Conservation (phyloP, 1,140 invertebrate species). For the Bombus confusus region DNA sequence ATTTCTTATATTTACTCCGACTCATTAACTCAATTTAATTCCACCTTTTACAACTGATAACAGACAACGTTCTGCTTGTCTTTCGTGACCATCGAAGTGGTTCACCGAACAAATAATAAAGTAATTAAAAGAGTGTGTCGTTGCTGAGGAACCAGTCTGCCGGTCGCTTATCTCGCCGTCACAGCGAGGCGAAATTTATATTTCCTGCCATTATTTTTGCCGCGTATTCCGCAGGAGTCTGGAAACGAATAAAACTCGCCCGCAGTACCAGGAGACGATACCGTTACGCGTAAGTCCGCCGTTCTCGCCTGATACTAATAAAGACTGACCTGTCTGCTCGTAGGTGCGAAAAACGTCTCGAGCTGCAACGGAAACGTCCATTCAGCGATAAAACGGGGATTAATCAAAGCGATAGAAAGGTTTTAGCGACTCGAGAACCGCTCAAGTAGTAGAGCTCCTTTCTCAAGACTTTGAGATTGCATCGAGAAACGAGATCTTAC, state of each 20-base stretch:
- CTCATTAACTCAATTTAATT: neutral
- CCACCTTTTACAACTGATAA: neutral
- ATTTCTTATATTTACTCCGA: neutral
- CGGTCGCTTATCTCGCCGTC: constrained; percentile 30
- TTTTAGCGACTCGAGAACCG: neutral
- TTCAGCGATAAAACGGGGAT: constrained; percentile 28
- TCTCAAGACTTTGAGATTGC: neutral
- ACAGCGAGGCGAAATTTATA: constrained; percentile 27
- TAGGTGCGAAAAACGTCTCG: constrained; percentile 29
- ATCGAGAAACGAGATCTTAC: neutral
- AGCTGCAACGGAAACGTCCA: neutral
- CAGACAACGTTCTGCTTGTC: neutral
- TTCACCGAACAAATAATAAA: constrained; percentile 30
- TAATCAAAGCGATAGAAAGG: constrained; percentile 1
- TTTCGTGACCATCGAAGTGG: no score
- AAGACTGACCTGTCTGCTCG: neutral
- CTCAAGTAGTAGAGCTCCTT: neutral
- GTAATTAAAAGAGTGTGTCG: constrained; percentile 44
- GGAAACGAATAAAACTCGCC: neutral
- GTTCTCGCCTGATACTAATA: neutral
- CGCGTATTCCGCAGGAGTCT: constrained; percentile 19
- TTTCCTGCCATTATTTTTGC: constrained; percentile 48
- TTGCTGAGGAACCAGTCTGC: constrained; percentile 5
- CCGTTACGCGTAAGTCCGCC: constrained; percentile 25
- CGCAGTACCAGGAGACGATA: constrained; percentile 5